Evolutionary conservation across 2,113 vertebrate species (phyloP).

Genomic region (Cyrtonyx montezumae): DNA sequence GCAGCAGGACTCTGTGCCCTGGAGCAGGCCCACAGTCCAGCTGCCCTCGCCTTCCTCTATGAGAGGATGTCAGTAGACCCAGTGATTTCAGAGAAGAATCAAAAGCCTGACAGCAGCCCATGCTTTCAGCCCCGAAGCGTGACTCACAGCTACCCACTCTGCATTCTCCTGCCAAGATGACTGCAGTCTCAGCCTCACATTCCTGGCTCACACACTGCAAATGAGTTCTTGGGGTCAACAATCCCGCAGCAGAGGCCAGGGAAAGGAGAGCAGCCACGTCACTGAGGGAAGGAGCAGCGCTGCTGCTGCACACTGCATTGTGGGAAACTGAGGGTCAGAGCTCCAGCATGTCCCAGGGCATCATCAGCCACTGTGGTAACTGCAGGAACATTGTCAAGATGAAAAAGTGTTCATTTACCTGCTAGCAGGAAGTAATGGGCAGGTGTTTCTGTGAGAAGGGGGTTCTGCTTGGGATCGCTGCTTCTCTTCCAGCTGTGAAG

Average conservation of each 20-base stretch:
- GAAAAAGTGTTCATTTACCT: neutral
- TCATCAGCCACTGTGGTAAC: neutral
- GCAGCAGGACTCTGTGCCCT: neutral
- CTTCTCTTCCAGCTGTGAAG: neutral
- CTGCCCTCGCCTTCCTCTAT: rapidly evolving
- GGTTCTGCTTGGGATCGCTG: neutral
- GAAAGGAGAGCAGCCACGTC: rapidly evolving
- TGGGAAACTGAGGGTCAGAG: rapidly evolving
- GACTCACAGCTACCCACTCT: neutral
- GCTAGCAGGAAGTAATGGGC: neutral
- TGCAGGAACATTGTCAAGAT: rapidly evolving
- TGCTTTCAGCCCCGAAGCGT: too few relatives aligned
- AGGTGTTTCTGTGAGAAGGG: neutral
- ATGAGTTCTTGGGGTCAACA: neutral
- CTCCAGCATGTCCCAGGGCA: rapidly evolving
- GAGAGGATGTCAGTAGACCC: neutral
- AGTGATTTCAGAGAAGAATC: rapidly evolving
- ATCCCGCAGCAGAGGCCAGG: rapidly evolving
- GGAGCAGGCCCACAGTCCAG: neutral
- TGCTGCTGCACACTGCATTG: rapidly evolving
- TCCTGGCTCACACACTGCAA: neutral
- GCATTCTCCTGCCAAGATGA: neutral
- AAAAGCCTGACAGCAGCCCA: neutral
- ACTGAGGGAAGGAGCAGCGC: neutral
- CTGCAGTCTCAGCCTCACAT: neutral